Conservation (phyloP, 35 echinoderm and acorn worm species). For the Eucidaris tribuloides region DNA sequence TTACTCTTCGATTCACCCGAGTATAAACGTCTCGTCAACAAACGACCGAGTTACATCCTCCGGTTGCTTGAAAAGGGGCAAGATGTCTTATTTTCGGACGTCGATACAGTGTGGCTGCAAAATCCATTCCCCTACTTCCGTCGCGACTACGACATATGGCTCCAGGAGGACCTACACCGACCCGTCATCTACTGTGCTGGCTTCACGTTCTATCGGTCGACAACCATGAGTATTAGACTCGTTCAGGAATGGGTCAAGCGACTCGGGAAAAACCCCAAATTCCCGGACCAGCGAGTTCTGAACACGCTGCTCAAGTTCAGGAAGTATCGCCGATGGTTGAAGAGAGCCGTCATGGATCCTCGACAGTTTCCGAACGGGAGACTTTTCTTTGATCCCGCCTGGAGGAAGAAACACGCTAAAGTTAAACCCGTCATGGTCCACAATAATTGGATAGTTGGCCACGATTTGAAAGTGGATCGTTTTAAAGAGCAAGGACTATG, state of each 20-base stretch:
- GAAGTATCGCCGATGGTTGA: constrained; percentile 2
- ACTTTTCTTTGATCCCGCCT: constrained; percentile 1
- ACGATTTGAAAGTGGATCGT: constrained; percentile 42
- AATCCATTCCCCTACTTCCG: constrained; percentile 59
- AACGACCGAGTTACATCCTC: constrained; percentile 59
- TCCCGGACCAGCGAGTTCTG: constrained; percentile 26
- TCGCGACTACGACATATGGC: constrained; percentile 23
- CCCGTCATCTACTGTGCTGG: constrained; percentile 30
- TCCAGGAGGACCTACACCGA: constrained; percentile 1
- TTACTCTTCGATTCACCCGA: not conserved
- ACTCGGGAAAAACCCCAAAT: not conserved
- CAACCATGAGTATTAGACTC: not conserved
- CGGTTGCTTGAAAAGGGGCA: constrained; percentile 25
- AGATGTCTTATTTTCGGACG: constrained; percentile 76
- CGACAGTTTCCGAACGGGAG: constrained; percentile 12
- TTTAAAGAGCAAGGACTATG: constrained; percentile 27
- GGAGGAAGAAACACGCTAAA: not conserved
- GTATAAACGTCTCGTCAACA: constrained; percentile 87
- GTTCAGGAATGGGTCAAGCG: constrained; percentile 20
- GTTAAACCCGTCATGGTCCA: constrained; percentile 29
- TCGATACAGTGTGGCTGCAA: constrained; percentile 76
- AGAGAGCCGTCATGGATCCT: constrained; percentile 13
- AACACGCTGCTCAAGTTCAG: constrained; percentile 18
- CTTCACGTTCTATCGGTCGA: constrained; percentile 32
- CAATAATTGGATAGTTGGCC: constrained; percentile 45